phyloP scores from a whole-genome alignment of 2,888 invertebrate genomes.

The Ypsolopha sequella region DNA sequence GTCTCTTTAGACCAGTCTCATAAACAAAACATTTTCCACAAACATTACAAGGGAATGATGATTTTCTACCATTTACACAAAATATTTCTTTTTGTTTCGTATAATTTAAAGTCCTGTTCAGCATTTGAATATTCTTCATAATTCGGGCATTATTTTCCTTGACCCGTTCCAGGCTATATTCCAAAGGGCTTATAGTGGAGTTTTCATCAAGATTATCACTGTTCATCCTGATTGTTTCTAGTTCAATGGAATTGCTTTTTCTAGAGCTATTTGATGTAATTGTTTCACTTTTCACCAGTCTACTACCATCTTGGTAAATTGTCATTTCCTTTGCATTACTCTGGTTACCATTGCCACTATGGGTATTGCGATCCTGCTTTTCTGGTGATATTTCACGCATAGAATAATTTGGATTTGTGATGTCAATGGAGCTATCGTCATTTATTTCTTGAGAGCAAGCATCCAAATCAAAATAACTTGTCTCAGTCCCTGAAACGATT shows the following conservation, averaged over 20 bases:
- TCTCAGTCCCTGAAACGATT: constrained; percentile 39
- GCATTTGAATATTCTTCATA: constrained; percentile 59
- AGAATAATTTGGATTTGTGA: too few species aligned
- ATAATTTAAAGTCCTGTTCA: constrained; percentile 54
- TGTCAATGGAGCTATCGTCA: background rate
- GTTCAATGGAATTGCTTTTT: too few species aligned
- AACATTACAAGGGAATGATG: constrained; percentile 46
- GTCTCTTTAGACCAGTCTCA: constrained; percentile 54
- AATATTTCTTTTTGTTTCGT: constrained; percentile 57
- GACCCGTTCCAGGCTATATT: constrained; percentile 55
- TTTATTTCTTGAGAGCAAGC: constrained; percentile 36
- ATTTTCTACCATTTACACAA: constrained; percentile 38
- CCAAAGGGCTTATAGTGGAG: constrained; percentile 32
- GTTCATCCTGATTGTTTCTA: too few species aligned
- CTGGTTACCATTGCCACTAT: background rate
- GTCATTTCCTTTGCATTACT: background rate
- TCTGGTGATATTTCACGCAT: too few species aligned
- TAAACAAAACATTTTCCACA: constrained; percentile 62
- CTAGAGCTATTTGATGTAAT: too few species aligned
- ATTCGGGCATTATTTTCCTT: constrained; percentile 60
- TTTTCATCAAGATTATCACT: background rate
- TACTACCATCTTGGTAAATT: too few species aligned
- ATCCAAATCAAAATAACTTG: constrained; percentile 40
- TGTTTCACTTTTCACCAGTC: too few species aligned
- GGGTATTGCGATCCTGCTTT: too few species aligned